Conservation (phyloP, 2,113 vertebrate species). For the Drymodes brunneopygia region DNA sequence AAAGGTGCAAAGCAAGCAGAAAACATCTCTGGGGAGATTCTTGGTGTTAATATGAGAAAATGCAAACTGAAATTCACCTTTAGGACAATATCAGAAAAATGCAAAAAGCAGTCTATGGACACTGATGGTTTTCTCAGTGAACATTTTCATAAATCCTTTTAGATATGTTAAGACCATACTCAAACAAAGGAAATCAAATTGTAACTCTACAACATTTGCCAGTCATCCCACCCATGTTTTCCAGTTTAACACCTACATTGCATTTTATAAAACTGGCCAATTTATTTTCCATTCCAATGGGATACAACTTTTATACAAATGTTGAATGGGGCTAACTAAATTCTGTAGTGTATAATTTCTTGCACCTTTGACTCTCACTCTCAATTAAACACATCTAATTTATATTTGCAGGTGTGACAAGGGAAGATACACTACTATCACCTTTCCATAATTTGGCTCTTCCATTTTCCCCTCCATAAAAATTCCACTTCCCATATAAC, state of each 20-base stretch:
- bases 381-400: neutral
- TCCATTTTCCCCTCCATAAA: neutral
- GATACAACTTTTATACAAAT: neutral
- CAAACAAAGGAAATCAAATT: neutral
- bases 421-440: neutral
- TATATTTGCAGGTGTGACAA: neutral
- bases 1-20: neutral
- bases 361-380: neutral
- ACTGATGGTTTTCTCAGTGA: neutral
- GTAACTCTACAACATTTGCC: neutral
- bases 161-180: neutral
- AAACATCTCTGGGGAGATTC: neutral
- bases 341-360: too few relatives aligned
- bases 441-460: neutral
- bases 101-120: neutral
- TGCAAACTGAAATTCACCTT: neutral
- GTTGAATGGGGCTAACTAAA: neutral
- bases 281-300: neutral
- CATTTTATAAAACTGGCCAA: neutral
- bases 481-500: neutral
- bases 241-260: neutral
- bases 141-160: neutral
- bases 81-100: neutral
- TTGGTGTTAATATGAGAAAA: neutral
- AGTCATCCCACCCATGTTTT: neutral